Percentiles rank a stretch among this genome's conserved stretches.
phyloP scores from a whole-genome alignment of 1,140 invertebrate species.

The Drosophila albomicans region DNA sequence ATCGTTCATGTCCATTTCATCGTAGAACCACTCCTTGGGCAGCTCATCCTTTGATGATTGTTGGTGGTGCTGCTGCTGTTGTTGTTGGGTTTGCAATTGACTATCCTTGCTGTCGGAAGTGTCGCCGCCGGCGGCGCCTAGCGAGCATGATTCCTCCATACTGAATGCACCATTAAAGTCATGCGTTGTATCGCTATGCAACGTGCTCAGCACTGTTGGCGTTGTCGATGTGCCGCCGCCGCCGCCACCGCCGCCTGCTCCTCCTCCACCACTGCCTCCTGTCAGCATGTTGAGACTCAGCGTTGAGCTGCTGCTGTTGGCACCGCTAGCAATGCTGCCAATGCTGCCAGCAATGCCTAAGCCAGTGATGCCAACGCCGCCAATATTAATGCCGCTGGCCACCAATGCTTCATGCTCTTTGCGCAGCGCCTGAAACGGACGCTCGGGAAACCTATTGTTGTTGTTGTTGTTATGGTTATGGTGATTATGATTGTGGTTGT shows the following conservation, averaged over 20 bases:
- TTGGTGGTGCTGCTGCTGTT: conserved; percentile 62
- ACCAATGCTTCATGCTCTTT: conserved; percentile 78
- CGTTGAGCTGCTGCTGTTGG: conserved; percentile 45
- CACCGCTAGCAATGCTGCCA: conserved; percentile 29
- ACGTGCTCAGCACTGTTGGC: conserved; percentile 45
- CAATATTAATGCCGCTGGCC: conserved; percentile 55
- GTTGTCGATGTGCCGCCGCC: conserved; percentile 60
- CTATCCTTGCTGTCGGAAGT: conserved; percentile 84
- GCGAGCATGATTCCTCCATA: conserved; percentile 79
- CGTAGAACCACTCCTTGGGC: conserved; percentile 93
- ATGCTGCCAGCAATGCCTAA: conserved; percentile 12
- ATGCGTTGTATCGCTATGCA: conserved; percentile 67
- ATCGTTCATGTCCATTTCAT: conserved; percentile 95
- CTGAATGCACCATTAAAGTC: conserved; percentile 81
- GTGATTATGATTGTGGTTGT: conserved; percentile 5
- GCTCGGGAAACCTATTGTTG: conserved; percentile 75
- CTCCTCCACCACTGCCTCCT: conserved; percentile 51
- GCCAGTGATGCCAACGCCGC: conserved; percentile 18
- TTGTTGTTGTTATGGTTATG: neutral
- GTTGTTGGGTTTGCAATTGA: conserved; percentile 72
- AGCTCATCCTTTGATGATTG: conserved; percentile 64
- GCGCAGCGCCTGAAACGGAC: conserved; percentile 80
- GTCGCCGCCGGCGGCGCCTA: conserved; percentile 80
- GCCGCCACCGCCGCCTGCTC: conserved; percentile 54
- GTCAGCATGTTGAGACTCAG: conserved; percentile 68